Evolutionary conservation across 2,113 vertebrate species (phyloP).

Genomic region (Archilochus colubris): DNA sequence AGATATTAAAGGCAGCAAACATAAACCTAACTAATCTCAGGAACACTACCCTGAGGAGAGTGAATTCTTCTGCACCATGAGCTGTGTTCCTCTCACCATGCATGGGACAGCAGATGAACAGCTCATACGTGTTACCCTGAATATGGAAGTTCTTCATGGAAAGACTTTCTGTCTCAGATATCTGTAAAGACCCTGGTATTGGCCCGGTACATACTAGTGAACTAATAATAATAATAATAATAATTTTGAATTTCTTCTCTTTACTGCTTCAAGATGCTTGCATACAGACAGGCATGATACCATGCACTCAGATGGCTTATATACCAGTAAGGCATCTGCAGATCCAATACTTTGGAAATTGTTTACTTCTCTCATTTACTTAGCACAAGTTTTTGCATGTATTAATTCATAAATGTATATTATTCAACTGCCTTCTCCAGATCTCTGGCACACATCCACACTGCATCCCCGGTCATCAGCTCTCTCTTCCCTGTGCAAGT

Average conservation of each 20-base stretch:
- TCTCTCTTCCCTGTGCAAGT: not conserved
- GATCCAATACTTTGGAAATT: not conserved
- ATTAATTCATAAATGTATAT: not conserved
- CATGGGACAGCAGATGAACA: not conserved
- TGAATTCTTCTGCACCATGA: not conserved
- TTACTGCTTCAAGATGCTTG: not conserved
- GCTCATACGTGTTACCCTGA: not conserved
- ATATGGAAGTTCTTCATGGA: not conserved
- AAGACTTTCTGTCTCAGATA: not conserved
- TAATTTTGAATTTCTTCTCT: not conserved
- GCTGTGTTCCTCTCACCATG: not conserved
- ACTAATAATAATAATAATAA: not conserved
- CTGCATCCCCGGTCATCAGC: not conserved
- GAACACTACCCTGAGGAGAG: not conserved
- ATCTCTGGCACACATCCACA: not conserved
- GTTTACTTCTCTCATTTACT: not conserved
- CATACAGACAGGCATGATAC: not conserved
- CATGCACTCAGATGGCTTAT: not conserved
- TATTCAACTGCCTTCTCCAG: not conserved
- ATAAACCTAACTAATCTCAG: not conserved
- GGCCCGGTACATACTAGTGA: not conserved
- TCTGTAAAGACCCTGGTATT: not conserved
- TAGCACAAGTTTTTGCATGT: not conserved
- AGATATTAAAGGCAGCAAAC: not conserved
- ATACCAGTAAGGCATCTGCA: not conserved